These are phyloP conservation scores for Steinernema scapterisci DNA, from an alignment of 2,888 invertebrate genomes.

Conservation along the genomic window DNA sequence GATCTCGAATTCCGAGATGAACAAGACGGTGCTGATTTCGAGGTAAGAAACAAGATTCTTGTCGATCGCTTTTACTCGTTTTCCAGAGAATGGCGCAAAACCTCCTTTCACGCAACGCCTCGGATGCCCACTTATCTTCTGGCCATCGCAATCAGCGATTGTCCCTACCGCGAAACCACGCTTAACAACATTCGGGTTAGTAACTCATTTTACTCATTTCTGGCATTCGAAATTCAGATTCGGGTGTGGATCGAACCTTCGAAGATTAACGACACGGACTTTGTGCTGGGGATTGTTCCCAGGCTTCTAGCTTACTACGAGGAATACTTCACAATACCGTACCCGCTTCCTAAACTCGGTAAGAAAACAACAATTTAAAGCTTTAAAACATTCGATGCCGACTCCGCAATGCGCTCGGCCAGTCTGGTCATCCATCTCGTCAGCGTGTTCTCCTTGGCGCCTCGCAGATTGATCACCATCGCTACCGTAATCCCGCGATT, in stretches of 20 bases:
- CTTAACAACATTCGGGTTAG: constrained; percentile 21
- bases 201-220: neutral
- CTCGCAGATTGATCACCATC: constrained; percentile 7
- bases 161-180: constrained; percentile 69
- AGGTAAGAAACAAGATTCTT: too few species aligned
- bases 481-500: constrained; percentile 7
- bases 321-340: constrained; percentile 79
- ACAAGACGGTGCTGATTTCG: neutral
- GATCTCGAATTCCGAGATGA: constrained; percentile 85
- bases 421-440: constrained; percentile 15
- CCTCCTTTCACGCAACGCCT: constrained; percentile 77
- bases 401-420: neutral
- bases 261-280: constrained; percentile 44
- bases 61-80: too few species aligned
- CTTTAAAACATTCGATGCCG: neutral
- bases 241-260: constrained; percentile 48
- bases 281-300: constrained; percentile 47
- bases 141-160: constrained; percentile 89
- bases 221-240: constrained; percentile 22
- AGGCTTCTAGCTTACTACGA: constrained; percentile 75
- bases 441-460: constrained; percentile 25
- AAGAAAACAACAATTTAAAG: neutral
- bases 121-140: constrained; percentile 90
- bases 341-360: constrained; percentile 64
- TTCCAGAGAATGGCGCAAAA: constrained; percentile 15